Base-by-base conservation (phyloP, 1,140 invertebrate genomes). In the Bombus pyrosoma region DNA sequence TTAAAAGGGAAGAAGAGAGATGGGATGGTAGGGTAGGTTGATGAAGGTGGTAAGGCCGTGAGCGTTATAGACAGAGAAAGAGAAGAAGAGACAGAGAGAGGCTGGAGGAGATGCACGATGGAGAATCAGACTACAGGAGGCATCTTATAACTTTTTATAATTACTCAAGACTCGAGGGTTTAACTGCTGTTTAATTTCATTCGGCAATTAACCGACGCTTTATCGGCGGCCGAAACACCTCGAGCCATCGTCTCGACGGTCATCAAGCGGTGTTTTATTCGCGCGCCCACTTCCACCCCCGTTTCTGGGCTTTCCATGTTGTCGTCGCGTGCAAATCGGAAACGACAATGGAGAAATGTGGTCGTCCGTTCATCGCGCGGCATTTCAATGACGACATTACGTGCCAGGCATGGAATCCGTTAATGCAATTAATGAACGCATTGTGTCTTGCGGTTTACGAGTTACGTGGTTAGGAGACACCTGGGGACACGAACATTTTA, bases 121-220 rank as follows among this genome's bases (percentile, higher is more conserved):
- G 86, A 85, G 85, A 87, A 71, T 83, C 73, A 76, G 90, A 91
- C 86, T 88, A 83, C 81, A 87, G 86, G 85, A 89, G 90, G 90
- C 89, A 90, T 88, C 90, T 93, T 93, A 93, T 93, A 94, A 94
- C 93, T 93, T 94, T 92, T 95, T 93, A 94, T 93, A 94, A 94
- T 94, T 94, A 93, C 93, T 94, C 89, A 87, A 89, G 94, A 91
- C 91, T 93, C 90, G 89, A 91, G 92, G 88, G 91, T 94, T 94
- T 93, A 94, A 94, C 92, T 94, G 91, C 93, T 93, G 91, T 93
- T 94, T 94, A 94, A 94, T 94, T 95, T 93, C 92, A 94, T 94
- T 94, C 92, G 91, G 87, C 92, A 93, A 94, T 94, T 94, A 94
- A 94, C 91, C 86, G 86, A 77, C 88, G 89, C 91, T 94, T 94